phyloP scores from a whole-genome alignment of 2,888 invertebrate genomes.

The Acronicta leporina region DNA sequence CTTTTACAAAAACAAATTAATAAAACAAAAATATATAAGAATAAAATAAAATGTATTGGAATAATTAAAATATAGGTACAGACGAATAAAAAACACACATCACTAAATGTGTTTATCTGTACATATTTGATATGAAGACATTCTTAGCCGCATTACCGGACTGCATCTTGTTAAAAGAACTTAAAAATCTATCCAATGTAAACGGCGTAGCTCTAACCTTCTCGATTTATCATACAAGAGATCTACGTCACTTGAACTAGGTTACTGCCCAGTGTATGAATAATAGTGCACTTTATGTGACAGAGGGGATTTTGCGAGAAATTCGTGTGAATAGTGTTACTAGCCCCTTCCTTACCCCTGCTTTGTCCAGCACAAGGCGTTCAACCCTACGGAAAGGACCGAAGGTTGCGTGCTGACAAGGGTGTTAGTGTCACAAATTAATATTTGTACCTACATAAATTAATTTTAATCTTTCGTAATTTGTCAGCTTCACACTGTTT shows the following conservation, averaged over 20 bases:
- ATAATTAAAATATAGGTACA: too few relatives aligned
- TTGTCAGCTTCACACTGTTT: slow-evolving; percentile 47
- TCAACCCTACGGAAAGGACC: slow-evolving; percentile 63
- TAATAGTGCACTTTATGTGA: slow-evolving; percentile 83
- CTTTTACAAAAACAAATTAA: too few relatives aligned
- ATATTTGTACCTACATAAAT: slow-evolving; percentile 66
- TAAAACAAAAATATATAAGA: too few relatives aligned
- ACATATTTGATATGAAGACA: too few relatives aligned
- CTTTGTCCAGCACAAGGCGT: slow-evolving; percentile 75
- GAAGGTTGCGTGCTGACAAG: slow-evolving; percentile 67
- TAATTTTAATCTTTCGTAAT: slow-evolving; percentile 60
- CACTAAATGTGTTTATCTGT: too few relatives aligned
- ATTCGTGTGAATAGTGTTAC: slow-evolving; percentile 76
- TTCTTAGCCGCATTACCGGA: too few relatives aligned
- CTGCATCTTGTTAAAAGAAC: too few relatives aligned
- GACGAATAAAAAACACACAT: too few relatives aligned
- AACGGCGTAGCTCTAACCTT: slow-evolving; percentile 53
- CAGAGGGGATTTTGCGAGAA: slow-evolving; percentile 75
- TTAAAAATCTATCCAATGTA: slow-evolving; percentile 38
- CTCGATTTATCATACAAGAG: slow-evolving; percentile 75
- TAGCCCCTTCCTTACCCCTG: slow-evolving; percentile 55
- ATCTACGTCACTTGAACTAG: slow-evolving; percentile 74
- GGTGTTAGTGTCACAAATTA: slow-evolving; percentile 71
- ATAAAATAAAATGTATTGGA: too few relatives aligned
- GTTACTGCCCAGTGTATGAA: slow-evolving; percentile 71